These are phyloP conservation scores for Tragelaphus eurycerus DNA, from an alignment of 2,797 vertebrate species.

Conservation along the genomic window DNA sequence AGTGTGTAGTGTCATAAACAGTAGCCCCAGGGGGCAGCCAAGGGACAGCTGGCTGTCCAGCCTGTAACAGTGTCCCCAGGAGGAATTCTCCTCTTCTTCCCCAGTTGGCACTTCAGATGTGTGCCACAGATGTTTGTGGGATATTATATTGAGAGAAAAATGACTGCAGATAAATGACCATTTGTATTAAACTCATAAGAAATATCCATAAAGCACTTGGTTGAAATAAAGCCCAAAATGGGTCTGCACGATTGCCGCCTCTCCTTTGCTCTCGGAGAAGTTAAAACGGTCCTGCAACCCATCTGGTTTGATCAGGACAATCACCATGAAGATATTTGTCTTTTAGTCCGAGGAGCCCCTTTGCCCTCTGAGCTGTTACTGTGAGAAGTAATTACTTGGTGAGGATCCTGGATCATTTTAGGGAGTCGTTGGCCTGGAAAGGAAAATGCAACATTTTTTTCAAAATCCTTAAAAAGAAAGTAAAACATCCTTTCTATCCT, in stretches of 20 bases:
- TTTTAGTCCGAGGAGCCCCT: neutral
- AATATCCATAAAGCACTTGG: neutral
- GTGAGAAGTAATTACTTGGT: neutral
- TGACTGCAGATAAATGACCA: neutral
- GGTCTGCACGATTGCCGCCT: neutral
- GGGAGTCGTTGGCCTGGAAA: neutral
- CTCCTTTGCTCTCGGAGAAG: neutral
- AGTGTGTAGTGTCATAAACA: fast-evolving
- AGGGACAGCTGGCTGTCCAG: neutral
- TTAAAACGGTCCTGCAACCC: neutral
- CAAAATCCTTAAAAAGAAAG: neutral
- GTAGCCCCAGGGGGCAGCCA: neutral
- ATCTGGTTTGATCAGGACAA: neutral
- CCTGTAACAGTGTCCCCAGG: neutral
- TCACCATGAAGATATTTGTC: neutral
- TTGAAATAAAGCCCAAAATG: neutral
- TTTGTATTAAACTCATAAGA: constrained; percentile 11
- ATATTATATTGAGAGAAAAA: neutral
- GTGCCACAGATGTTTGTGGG: constrained; percentile 39
- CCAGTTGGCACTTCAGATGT: neutral
- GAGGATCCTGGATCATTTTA: neutral
- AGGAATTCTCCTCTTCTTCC: neutral
- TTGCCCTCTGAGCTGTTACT: neutral
- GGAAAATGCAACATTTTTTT: neutral
- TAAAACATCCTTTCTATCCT: constrained; percentile 24